Evolutionary conservation across 2,113 vertebrate species (phyloP).

Genomic region (Catharus fuscescens): DNA sequence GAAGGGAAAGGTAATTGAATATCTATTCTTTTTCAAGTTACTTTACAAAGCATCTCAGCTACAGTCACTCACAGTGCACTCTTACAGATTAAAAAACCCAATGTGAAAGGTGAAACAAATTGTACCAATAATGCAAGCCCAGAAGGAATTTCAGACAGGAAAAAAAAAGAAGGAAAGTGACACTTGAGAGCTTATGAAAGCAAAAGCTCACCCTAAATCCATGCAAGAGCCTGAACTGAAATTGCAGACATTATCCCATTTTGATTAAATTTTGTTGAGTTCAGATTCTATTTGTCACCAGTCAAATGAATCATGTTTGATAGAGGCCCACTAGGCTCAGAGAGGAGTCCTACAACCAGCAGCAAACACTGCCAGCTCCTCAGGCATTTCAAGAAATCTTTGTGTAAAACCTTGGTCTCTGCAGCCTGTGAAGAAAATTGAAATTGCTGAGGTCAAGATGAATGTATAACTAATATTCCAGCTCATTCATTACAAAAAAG

Average conservation of each 20-base stretch:
- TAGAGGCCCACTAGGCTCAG: background rate
- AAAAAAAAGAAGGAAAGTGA: background rate
- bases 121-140: background rate
- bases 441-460: background rate
- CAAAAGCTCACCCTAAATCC: conserved; percentile 5
- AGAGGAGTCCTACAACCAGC: background rate
- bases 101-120: conserved; percentile 20
- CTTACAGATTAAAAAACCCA: background rate
- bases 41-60: background rate
- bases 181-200: background rate
- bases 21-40: background rate
- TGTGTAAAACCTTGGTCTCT: background rate
- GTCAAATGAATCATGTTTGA: conserved; percentile 7
- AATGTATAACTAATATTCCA: background rate
- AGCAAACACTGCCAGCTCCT: background rate
- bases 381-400: background rate
- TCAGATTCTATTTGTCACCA: conserved; percentile 39
- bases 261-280: conserved; percentile 38
- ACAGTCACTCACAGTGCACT: background rate
- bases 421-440: background rate
- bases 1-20: conserved; percentile 29
- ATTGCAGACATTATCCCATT: conserved; percentile 14
- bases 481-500: background rate
- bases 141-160: background rate
- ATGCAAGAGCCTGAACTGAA: conserved; percentile 1